phyloP scores from a whole-genome alignment of 2,797 vertebrate genomes.

The Prunella strophiata region DNA sequence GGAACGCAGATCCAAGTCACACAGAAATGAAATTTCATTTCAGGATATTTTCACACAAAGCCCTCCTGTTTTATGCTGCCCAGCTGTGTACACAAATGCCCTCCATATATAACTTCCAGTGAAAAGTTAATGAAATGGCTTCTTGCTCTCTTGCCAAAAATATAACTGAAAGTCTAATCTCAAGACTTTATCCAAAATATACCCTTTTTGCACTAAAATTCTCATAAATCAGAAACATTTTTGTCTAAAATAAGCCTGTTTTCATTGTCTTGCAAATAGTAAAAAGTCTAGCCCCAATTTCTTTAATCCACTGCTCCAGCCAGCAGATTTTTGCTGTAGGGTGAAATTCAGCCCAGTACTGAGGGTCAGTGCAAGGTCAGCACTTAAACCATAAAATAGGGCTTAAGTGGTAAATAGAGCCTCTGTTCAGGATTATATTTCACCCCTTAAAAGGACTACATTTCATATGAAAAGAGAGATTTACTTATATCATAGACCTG shows the following conservation, averaged over 20 bases:
- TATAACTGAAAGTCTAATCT: conserved; percentile 56
- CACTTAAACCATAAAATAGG: conserved; percentile 67
- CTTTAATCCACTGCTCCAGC: conserved; percentile 27
- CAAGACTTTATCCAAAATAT: conserved; percentile 54
- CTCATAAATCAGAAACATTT: conserved; percentile 56
- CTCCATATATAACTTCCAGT: conserved; percentile 63
- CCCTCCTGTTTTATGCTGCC: conserved; percentile 64
- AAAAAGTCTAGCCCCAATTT: conserved; percentile 38
- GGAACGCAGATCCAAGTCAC: not conserved
- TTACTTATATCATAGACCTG: conserved; percentile 32
- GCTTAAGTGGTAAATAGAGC: conserved; percentile 64
- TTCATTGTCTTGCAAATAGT: conserved; percentile 57
- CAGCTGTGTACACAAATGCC: conserved; percentile 70
- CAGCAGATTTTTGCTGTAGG: conserved; percentile 33
- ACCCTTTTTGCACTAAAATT: conserved; percentile 51
- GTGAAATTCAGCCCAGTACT: conserved; percentile 51
- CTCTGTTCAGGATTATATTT: conserved; percentile 63
- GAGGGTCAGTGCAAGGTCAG: conserved; percentile 59
- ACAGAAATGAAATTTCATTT: conserved; percentile 60
- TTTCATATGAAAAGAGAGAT: conserved; percentile 44
- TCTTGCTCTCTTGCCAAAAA: conserved; percentile 58
- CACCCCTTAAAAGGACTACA: conserved; percentile 28
- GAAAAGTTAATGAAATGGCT: conserved; percentile 68
- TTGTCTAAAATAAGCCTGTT: conserved; percentile 48
- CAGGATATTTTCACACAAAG: conserved; percentile 65